Conservation (phyloP, 2,113 vertebrate species). For the Oncorhynchus tshawytscha region DNA sequence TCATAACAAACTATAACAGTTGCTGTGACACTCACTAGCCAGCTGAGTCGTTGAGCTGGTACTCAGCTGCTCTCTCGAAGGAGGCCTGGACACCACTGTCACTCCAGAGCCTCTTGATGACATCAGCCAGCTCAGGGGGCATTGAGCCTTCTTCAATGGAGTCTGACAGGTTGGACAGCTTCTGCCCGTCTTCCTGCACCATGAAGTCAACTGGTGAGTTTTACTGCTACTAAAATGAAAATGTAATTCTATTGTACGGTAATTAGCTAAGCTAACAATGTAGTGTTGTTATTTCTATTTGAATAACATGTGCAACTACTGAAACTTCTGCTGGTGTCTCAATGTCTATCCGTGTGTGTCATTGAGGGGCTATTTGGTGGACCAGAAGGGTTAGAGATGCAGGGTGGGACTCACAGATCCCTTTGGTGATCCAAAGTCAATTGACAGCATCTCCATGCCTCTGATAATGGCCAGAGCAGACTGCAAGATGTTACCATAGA, state of each 20-base stretch:
- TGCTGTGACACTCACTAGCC: conserved; percentile 83
- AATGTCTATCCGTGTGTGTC: neutral
- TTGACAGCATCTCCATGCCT: conserved; percentile 88
- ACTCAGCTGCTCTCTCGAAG: conserved; percentile 90
- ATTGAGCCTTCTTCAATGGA: conserved; percentile 94
- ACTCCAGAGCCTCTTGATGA: conserved; percentile 89
- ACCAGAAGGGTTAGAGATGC: no score
- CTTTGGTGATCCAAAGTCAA: conserved; percentile 76
- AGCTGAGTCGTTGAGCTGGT: conserved; percentile 94
- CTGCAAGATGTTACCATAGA: conserved; percentile 92
- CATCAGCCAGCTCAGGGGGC: conserved; percentile 83
- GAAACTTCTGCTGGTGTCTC: conserved; percentile 3
- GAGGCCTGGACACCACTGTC: conserved; percentile 85
- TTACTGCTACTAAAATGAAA: neutral
- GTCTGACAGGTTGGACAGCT: conserved; percentile 92
- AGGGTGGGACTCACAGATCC: neutral
- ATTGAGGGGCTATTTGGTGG: conserved; percentile 52
- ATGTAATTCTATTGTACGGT: neutral
- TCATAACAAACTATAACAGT: neutral
- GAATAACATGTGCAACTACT: no score
- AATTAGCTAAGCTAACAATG: neutral
- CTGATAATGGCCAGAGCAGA: conserved; percentile 93
- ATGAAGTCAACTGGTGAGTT: neutral
- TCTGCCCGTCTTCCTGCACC: conserved; percentile 81
- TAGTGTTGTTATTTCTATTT: neutral